A percentile compares a stretch with the other conserved stretches of the same genome.
These are phyloP conservation scores for Cheilosia scutellata DNA, from an alignment of 2,888 invertebrate genomes.

Conservation along the genomic window DNA sequence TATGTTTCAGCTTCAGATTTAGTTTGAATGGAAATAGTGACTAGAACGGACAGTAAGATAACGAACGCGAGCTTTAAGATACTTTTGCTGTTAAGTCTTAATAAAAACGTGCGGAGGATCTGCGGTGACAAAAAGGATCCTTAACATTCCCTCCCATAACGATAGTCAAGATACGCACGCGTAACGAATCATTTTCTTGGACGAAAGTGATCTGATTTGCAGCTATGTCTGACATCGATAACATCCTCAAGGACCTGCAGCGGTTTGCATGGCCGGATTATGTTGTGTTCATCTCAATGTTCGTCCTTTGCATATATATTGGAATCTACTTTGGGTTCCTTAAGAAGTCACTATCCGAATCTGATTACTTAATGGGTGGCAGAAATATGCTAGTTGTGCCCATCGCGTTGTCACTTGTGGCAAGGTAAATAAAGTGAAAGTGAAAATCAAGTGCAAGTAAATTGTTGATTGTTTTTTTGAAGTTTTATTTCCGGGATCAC, in stretches of 20 bases:
- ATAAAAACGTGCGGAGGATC: conserved; percentile 27
- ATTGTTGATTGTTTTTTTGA: conserved; percentile 61
- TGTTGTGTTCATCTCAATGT: conserved; percentile 86
- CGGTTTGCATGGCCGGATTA: conserved; percentile 83
- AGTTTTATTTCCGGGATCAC: conserved; percentile 92
- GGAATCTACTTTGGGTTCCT: conserved; percentile 92
- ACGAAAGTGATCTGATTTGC: not conserved
- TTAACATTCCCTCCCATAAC: conserved; percentile 1
- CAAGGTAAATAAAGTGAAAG: conserved; percentile 86
- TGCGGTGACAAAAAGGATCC: conserved; percentile 6
- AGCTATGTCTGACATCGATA: conserved; percentile 82
- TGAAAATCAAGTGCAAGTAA: conserved; percentile 10
- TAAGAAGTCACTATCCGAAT: conserved; percentile 86
- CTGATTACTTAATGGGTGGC: conserved; percentile 92
- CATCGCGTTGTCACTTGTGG: conserved; percentile 92
- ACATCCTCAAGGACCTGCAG: conserved; percentile 82
- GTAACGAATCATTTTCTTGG: not conserved
- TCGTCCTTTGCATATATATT: conserved; percentile 89
- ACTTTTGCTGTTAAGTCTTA: conserved; percentile 13
- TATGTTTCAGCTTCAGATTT: conserved; percentile 49
- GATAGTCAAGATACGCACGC: not conserved
- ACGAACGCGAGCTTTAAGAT: conserved; percentile 12
- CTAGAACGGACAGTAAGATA: conserved; percentile 42
- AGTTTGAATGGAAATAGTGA: conserved; percentile 73
- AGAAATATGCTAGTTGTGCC: conserved; percentile 91